phyloP scores from a whole-genome alignment of 2,113 vertebrate genomes.

The Serinus canaria region DNA sequence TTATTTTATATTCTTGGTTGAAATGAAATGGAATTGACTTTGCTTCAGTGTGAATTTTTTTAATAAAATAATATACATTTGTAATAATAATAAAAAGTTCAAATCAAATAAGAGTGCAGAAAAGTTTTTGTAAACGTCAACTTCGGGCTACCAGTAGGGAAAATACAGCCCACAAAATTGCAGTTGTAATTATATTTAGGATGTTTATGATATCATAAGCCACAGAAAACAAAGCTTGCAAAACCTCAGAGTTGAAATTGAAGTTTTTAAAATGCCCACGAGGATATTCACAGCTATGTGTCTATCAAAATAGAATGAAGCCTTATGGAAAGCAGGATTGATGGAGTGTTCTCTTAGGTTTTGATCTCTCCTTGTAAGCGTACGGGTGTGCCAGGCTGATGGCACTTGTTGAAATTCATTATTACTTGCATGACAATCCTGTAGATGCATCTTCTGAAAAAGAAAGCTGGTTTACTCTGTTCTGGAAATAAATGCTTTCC shows the following conservation, averaged over 20 bases:
- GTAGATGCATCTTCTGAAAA: not conserved
- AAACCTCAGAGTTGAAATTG: conserved; percentile 39
- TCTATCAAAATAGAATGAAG: conserved; percentile 30
- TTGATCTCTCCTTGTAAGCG: not conserved
- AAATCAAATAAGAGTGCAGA: conserved; percentile 3
- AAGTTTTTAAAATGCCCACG: conserved; percentile 10
- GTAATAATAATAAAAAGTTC: conserved; percentile 64
- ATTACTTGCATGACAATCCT: not conserved
- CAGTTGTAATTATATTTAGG: conserved; percentile 33
- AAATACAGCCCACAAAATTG: conserved; percentile 1
- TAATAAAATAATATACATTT: conserved; percentile 67
- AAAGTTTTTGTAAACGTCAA: conserved; percentile 10
- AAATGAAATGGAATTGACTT: conserved; percentile 90
- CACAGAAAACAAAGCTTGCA: conserved; percentile 39
- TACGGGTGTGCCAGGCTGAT: not conserved
- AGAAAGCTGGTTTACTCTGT: not conserved
- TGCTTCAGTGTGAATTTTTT: conserved; percentile 74
- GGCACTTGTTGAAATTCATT: not conserved
- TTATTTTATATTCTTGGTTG: conserved; percentile 94
- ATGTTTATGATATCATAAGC: conserved; percentile 23
- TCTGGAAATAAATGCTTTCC: not conserved
- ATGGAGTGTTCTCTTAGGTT: not conserved
- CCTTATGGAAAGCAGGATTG: not conserved
- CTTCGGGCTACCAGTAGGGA: not conserved
- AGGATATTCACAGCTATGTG: not conserved